These are phyloP conservation scores for Rhabdomys pumilio DNA, from an alignment of 2,797 vertebrate genomes.

Conservation along the genomic window DNA sequence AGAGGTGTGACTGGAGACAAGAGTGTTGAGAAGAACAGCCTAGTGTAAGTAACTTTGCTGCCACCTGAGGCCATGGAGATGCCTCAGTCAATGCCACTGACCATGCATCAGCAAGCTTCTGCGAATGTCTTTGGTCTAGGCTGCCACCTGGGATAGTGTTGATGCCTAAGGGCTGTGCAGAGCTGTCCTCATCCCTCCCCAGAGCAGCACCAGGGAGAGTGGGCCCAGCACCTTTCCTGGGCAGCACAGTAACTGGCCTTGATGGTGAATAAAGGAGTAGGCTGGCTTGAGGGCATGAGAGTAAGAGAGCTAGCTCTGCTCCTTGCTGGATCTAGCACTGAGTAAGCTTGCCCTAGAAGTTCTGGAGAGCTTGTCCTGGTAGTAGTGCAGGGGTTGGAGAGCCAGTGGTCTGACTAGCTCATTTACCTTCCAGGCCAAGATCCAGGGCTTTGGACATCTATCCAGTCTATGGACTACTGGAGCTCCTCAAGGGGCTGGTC, in stretches of 20 bases:
- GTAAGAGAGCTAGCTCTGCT: background rate
- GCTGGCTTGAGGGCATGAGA: background rate
- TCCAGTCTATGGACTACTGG: background rate
- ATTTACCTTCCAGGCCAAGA: background rate
- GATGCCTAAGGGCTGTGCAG: background rate
- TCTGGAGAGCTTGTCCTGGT: background rate
- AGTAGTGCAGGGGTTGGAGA: background rate
- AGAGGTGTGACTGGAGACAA: background rate
- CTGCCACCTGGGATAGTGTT: background rate
- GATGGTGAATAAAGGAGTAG: too few relatives aligned
- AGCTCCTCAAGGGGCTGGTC: background rate
- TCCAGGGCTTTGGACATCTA: background rate
- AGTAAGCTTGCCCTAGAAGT: background rate
- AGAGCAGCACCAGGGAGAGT: background rate
- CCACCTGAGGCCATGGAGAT: background rate
- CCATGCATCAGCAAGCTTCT: background rate
- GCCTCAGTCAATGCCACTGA: background rate
- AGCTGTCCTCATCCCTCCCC: background rate
- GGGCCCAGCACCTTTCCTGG: too few relatives aligned
- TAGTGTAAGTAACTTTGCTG: background rate
- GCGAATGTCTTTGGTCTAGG: background rate
- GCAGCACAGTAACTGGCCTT: too few relatives aligned
- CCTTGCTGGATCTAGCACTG: background rate
- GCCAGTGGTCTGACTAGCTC: background rate
- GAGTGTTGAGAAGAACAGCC: background rate